phyloP scores from a whole-genome alignment of 92 coral and sea anemone species.

The Porites divaricata region DNA sequence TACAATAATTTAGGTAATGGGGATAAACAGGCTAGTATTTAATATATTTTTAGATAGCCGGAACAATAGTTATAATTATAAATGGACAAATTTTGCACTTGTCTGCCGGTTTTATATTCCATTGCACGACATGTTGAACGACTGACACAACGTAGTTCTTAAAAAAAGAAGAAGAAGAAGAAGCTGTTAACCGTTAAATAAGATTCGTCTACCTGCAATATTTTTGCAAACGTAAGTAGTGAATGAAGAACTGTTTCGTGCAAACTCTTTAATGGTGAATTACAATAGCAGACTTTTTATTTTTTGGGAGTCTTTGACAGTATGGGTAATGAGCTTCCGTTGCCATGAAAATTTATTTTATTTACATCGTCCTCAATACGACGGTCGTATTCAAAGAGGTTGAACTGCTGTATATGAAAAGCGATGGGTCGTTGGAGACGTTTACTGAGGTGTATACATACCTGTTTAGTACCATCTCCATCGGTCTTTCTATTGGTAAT shows the following conservation, averaged over 20 bases:
- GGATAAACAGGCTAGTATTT: no score
- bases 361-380: neutral
- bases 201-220: neutral
- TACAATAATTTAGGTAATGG: no score
- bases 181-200: neutral
- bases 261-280: neutral
- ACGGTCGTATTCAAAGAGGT: no score
- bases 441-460: no score
- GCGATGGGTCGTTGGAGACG: no score
- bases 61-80: neutral
- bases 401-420: no score
- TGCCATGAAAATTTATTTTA: no score
- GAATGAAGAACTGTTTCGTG: neutral
- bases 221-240: neutral
- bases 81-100: neutral
- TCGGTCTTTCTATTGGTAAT: no score
- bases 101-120: neutral
- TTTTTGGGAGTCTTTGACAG: neutral
- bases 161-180: no score
- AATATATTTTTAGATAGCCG: neutral
- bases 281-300: neutral
- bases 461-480: no score
- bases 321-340: neutral
- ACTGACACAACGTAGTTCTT: no score
- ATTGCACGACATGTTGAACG: neutral